Evolutionary conservation across 2,888 invertebrate species (phyloP).

Genomic region (Agrenia bidenticulata): DNA sequence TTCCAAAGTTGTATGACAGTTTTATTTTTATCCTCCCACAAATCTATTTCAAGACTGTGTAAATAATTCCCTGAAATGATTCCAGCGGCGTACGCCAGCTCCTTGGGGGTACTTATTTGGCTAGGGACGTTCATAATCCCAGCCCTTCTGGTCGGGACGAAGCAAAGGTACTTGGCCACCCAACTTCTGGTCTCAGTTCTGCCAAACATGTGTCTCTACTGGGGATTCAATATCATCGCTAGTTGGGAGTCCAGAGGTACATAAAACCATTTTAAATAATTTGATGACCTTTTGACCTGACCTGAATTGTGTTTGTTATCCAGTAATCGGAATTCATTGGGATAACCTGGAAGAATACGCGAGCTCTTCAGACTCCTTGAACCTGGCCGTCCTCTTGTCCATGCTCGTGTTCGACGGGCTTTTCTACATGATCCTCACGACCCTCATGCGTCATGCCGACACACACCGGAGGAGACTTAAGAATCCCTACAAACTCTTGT

Average conservation of each 20-base stretch:
- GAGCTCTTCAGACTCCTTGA: constrained; percentile 22
- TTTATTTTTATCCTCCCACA: constrained; percentile 8
- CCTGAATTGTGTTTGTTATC: background rate
- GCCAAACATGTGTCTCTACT: constrained; percentile 33
- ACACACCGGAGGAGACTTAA: constrained; percentile 1
- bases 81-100: constrained; percentile 19
- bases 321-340: constrained; percentile 25
- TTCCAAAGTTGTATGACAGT: constrained; percentile 14
- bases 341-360: constrained; percentile 24
- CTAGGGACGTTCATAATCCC: constrained; percentile 25
- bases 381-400: constrained; percentile 22
- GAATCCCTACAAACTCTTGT: constrained; percentile 24
- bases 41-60: background rate
- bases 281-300: background rate
- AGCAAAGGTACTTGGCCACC: constrained; percentile 27
- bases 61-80: background rate
- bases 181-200: constrained; percentile 29
- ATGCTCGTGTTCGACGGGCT: constrained; percentile 25
- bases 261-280: background rate
- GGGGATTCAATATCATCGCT: constrained; percentile 32
- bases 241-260: constrained; percentile 30
- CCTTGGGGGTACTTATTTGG: constrained; percentile 23
- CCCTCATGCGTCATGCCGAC: constrained; percentile 1
- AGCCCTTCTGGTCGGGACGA: constrained; percentile 18
- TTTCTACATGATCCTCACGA: constrained; percentile 29